phyloP scores from a whole-genome alignment of 2,888 invertebrate genomes.

The Microplitis deprimator region DNA sequence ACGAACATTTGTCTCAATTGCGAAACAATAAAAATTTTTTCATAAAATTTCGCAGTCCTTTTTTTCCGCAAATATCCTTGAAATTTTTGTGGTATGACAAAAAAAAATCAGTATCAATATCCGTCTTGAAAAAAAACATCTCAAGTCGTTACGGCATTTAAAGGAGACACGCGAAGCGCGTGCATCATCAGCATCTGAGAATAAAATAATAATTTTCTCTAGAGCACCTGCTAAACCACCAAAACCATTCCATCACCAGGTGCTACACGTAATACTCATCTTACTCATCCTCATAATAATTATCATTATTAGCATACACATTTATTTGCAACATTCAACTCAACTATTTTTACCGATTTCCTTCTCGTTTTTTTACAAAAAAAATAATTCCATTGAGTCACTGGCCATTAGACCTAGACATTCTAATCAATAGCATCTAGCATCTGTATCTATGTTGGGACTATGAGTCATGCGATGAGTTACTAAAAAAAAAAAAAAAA shows the following conservation, averaged over 20 bases:
- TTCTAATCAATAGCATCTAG: no score
- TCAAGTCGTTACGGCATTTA: conserved; percentile 49
- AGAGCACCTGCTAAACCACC: conserved; percentile 58
- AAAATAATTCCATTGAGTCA: no score
- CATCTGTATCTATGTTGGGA: no score
- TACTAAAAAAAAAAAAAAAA: no score
- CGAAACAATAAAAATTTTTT: neutral
- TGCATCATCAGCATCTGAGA: conserved; percentile 31
- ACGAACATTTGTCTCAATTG: no score
- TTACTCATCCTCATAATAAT: neutral
- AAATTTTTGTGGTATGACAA: neutral
- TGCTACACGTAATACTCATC: neutral
- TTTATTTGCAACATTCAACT: neutral
- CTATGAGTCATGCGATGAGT: no score
- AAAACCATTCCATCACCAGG: neutral
- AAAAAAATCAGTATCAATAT: neutral
- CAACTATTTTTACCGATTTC: no score
- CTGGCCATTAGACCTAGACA: no score
- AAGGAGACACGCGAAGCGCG: conserved; percentile 54
- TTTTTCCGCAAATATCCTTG: neutral
- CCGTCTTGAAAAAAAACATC: neutral
- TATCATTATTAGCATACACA: neutral
- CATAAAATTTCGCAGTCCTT: neutral
- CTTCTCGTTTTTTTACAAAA: no score
- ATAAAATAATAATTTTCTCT: conserved; percentile 50